Base-by-base conservation (phyloP, 2,113 vertebrate species). In the Phasianus colchicus region DNA sequence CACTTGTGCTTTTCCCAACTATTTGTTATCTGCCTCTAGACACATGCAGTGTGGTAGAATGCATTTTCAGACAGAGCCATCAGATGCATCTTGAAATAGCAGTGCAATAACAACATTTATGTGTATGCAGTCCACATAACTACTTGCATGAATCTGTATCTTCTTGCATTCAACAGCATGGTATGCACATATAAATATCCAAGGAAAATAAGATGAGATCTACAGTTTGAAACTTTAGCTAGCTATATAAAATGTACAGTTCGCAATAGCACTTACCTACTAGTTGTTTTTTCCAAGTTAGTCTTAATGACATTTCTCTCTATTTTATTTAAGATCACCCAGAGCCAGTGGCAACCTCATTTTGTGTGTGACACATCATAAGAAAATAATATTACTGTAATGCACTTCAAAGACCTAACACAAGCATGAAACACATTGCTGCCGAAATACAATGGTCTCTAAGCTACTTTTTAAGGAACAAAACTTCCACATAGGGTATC, bases 121-220 rank as follows among this genome's bases (percentile, higher is more conserved):
- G 21, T 20, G 19, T 36, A 29, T 7, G 13, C 30, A 58, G 60
- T 38, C 42, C 40, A 75, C 89, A 47, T 1, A 88, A 29, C 25
- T 32, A 3, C 50, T 29, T n/a, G 42, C 34, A 67, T 34, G 54
- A 27, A 29, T 64, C 34, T 12, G 19, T 13, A 24, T 18, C 38
- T 48, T 10, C 8, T 25, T 83, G 29, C 24, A 63, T 30, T 82
- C 45, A 58, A 55, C 14, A 83, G 30, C 6, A 13, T 4, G 24
- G 48, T 32, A 13, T 5, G 9, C 0, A 1, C 6, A 11, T 6
- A 29, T 2, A 25, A 82, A 69, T 10, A 55, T 14, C 15, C 63
- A 4, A 9, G 71, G 17, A 64, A 71, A 50, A 43, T 9, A 1
- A 20, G 11, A 17, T 18, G 43, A 70, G 11, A 27, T 7, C 3